These are phyloP conservation scores for Drosophila sp. DNA, from an alignment of 1,140 invertebrate species.

Conservation along the genomic window DNA sequence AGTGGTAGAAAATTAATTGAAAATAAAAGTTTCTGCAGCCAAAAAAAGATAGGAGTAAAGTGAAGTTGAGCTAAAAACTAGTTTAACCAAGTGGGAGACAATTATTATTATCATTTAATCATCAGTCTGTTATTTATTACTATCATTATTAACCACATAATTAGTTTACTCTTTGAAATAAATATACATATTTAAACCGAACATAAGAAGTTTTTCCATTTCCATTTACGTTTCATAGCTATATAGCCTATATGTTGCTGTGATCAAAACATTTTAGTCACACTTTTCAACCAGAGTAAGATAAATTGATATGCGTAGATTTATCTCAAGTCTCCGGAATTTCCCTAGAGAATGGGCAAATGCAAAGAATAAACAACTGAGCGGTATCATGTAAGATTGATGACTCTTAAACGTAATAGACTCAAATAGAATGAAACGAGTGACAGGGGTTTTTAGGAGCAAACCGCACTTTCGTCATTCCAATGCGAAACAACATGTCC, in stretches of 20 bases:
- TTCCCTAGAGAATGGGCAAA: slow-evolving; percentile 15
- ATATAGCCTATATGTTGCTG: too few relatives aligned
- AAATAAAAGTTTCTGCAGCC: slow-evolving; percentile 29
- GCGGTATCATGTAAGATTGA: slow-evolving; percentile 26
- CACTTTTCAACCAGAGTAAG: slow-evolving; percentile 33
- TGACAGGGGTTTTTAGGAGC: not conserved
- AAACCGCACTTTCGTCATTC: not conserved
- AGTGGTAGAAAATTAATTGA: slow-evolving; percentile 26
- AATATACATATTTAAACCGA: too few relatives aligned
- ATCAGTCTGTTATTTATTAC: not conserved
- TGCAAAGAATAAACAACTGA: not conserved
- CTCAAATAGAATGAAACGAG: not conserved
- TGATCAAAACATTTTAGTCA: too few relatives aligned
- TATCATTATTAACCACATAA: not conserved
- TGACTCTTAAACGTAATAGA: slow-evolving; percentile 21
- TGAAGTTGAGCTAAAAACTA: slow-evolving; percentile 2
- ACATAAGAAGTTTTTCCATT: too few relatives aligned
- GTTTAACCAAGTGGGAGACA: not conserved
- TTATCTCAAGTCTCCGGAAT: slow-evolving; percentile 30
- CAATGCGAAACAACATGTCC: not conserved
- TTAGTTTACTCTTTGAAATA: not conserved
- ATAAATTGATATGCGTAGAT: slow-evolving; percentile 39
- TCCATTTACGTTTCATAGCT: too few relatives aligned
- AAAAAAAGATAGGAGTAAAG: not conserved
- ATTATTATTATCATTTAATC: slow-evolving; percentile 2